Base-by-base conservation (phyloP, 2,888 invertebrate species). In the Biston betularia region DNA sequence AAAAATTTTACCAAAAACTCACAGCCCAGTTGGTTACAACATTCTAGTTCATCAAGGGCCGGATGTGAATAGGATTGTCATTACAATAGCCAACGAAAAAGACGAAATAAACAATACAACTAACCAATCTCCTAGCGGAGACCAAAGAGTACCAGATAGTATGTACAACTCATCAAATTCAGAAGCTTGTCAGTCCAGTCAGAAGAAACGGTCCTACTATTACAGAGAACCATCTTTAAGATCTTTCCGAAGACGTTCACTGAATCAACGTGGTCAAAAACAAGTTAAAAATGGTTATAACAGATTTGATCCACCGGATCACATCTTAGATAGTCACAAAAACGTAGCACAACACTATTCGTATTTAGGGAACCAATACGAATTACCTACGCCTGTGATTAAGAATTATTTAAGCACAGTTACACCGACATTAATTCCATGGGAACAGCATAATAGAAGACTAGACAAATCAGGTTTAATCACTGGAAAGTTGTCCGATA, bases 91-190 rank as follows among this genome's bases (percentile, higher is more conserved):
- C n/a, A 42, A 42, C 9, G 54, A 54, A 42, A 42, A 24, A 24
- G 24, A 24, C 9, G 33, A 12, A 15, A 10, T 24, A 33, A 24
- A 12, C 11, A 11, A 54, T 7, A 54, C 40, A 44, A 33, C 7
- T 9, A 0, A 33, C 0, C 54, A 42, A 42, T 33, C 42, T n/a
- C 9, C 6, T 42, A 9, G 5, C 4, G 54, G 54, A 4, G 54
- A 54, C 4, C 54, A 54, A 54, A 54, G 54, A 42, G 54, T 54
- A 11, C 54, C 54, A 54, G 54, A 54, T 2, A 24, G 54, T 10
- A 42, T 42, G 24, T 42, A n/a, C 12, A 42, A 42, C 10, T 24
- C n/a, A 44, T 35, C 40, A 38, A 14, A 38, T 7, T 6, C 54
- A 33, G 42, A 42, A 54, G 42, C 12, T 33, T 42, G 42, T 54